phyloP scores from a whole-genome alignment of 2,888 invertebrate species.

The Netelia virgata region DNA sequence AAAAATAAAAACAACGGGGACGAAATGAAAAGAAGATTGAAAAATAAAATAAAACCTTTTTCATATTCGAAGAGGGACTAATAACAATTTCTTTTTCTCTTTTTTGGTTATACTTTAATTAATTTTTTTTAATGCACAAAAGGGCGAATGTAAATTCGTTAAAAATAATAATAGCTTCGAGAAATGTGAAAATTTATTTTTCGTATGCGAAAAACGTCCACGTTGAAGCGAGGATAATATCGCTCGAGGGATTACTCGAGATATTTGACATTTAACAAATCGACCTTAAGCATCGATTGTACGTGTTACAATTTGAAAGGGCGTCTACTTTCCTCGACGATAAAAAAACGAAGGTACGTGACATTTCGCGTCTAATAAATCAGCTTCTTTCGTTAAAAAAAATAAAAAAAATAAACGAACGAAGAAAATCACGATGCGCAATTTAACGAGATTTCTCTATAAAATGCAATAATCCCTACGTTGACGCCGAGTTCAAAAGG shows the following conservation, averaged over 20 bases:
- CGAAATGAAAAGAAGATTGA: too few relatives aligned
- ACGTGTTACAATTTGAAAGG: constrained; percentile 24
- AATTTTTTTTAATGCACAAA: background rate
- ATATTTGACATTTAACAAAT: constrained; percentile 36
- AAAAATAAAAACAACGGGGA: too few relatives aligned
- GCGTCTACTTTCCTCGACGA: background rate
- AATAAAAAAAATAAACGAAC: background rate
- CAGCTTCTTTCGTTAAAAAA: background rate
- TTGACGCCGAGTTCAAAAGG: background rate
- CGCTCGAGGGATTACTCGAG: constrained; percentile 26
- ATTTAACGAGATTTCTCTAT: background rate
- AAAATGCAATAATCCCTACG: background rate
- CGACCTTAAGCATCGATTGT: background rate
- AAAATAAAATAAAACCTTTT: too few relatives aligned
- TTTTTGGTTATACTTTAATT: too few relatives aligned
- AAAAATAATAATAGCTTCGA: background rate
- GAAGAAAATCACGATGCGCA: background rate
- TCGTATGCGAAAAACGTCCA: background rate
- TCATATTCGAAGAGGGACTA: too few relatives aligned
- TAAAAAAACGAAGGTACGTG: constrained; percentile 4
- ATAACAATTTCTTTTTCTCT: too few relatives aligned
- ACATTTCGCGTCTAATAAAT: constrained; percentile 25
- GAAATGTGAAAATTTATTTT: constrained; percentile 8
- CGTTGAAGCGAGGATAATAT: background rate
- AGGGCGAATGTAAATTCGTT: background rate